Evolutionary conservation across 2,113 vertebrate species (phyloP).

Genomic region (Pluvianellus socialis): DNA sequence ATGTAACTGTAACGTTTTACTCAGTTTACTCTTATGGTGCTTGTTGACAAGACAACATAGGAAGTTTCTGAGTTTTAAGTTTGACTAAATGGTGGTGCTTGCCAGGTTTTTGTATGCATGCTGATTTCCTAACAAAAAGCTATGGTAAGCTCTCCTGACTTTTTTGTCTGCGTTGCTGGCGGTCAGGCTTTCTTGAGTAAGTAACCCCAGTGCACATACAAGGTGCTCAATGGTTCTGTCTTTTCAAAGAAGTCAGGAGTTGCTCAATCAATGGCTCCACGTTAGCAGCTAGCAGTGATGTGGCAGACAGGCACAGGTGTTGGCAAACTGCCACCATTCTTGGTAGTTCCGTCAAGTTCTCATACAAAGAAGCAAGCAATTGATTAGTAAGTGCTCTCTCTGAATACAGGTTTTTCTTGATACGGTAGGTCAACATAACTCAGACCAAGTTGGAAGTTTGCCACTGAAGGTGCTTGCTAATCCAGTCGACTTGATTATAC

Average conservation of each 20-base stretch:
- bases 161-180: not conserved
- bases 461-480: not conserved
- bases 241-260: not conserved
- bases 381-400: not conserved
- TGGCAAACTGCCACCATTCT: not conserved
- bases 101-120: not conserved
- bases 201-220: not conserved
- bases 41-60: not conserved
- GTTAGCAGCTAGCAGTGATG: not conserved
- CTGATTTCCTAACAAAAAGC: not conserved
- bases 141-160: not conserved
- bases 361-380: not conserved
- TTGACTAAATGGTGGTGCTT: not conserved
- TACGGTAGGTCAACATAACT: not conserved
- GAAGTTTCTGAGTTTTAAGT: not conserved
- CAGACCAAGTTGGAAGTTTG: not conserved
- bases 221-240: not conserved
- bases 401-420: not conserved
- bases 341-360: not conserved
- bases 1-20: not conserved
- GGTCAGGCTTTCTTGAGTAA: not conserved
- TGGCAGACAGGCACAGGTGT: not conserved
- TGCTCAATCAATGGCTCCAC: not conserved
- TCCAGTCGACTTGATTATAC: not conserved
- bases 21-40: not conserved